Conservation (phyloP, 2,888 invertebrate genomes). For the Zele albiditarsus region DNA sequence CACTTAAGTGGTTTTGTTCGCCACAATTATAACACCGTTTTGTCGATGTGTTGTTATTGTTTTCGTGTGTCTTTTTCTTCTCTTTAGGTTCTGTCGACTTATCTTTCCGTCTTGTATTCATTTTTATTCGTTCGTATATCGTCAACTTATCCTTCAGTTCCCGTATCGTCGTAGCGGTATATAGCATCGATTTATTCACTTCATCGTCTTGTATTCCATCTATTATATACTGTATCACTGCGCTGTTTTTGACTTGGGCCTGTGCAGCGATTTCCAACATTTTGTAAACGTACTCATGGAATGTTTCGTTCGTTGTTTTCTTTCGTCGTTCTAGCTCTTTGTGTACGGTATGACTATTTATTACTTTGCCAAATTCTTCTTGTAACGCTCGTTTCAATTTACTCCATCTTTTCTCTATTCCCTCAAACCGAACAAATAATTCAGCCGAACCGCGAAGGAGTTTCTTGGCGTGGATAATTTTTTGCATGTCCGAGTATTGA, state of each 20-base stretch:
- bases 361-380: slow-evolving; percentile 4
- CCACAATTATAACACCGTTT: slow-evolving; percentile 37
- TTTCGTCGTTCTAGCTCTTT: background rate
- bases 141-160: background rate
- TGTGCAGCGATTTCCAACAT: slow-evolving; percentile 16
- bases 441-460: slow-evolving; percentile 49
- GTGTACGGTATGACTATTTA: background rate
- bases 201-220: slow-evolving; percentile 21
- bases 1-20: slow-evolving; percentile 21
- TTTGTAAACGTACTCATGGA: slow-evolving; percentile 19
- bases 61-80: background rate
- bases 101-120: background rate
- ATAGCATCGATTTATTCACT: slow-evolving; percentile 6
- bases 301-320: slow-evolving; percentile 12
- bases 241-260: background rate
- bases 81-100: too few relatives aligned
- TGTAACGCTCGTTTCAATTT: slow-evolving; percentile 1
- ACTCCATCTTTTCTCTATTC: slow-evolving; percentile 10
- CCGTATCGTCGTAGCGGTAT: background rate
- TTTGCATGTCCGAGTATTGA: slow-evolving; percentile 46
- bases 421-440: slow-evolving; percentile 25
- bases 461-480: slow-evolving; percentile 45
- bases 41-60: background rate
- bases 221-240: slow-evolving; percentile 22
- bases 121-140: background rate